Evolutionary conservation across 1,140 invertebrate genomes (phyloP).

Genomic region (Grapholita molesta): DNA sequence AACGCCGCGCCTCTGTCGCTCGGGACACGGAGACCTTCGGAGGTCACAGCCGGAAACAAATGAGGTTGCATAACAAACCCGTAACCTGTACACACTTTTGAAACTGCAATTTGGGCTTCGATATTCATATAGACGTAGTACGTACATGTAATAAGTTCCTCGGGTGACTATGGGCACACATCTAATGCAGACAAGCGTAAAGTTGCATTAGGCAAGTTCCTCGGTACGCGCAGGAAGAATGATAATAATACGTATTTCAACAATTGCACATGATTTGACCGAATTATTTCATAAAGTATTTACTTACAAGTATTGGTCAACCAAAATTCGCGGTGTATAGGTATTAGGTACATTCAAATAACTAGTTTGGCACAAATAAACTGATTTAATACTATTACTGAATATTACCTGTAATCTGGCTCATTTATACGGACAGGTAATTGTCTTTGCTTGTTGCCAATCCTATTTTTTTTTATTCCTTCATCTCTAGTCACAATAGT

Average conservation of each 20-base stretch:
- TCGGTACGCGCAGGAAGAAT: neutral
- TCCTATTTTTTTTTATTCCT: too few relatives aligned
- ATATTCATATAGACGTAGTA: neutral
- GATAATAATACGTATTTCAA: neutral
- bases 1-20: conserved; percentile 46
- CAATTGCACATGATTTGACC: neutral
- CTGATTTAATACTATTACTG: too few relatives aligned
- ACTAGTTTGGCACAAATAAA: too few relatives aligned
- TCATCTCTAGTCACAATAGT: too few relatives aligned
- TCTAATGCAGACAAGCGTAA: neutral
- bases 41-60: conserved; percentile 67
- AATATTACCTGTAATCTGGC: too few relatives aligned
- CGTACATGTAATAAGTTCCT: neutral
- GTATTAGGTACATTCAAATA: too few relatives aligned
- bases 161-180: neutral
- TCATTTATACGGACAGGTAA: too few relatives aligned
- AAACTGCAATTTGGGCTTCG: conserved; percentile 2
- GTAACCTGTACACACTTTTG: conserved; percentile 9
- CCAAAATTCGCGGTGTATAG: neutral
- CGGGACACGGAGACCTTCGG: conserved; percentile 63
- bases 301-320: neutral
- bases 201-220: neutral
- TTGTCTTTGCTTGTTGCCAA: too few relatives aligned
- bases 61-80: conserved; percentile 55
- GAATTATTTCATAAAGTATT: neutral